Base-by-base conservation (phyloP, 2,797 vertebrate species). In the Botia kubotai region DNA sequence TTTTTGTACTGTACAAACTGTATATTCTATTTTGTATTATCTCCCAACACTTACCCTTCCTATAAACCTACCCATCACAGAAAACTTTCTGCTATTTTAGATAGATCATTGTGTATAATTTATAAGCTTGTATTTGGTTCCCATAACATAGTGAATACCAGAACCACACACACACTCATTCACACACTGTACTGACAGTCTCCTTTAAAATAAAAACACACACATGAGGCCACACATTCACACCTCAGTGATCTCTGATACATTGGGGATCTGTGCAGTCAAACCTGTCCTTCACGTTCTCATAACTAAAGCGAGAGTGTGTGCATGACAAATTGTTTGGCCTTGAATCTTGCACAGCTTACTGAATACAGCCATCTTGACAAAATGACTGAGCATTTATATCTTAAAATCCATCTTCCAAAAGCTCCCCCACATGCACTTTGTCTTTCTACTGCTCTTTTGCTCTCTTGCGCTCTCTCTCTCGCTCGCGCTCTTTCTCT, bases 221-320 rank as follows among this genome's bases (percentile, higher is more conserved):
- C n/a, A 60, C 17, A 36, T 12, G 14, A 17, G 21, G 29, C 36
- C 72, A 60, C 72, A 21, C 43, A 67, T 58, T 66, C 62, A 73
- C 53, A 72, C 43, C 13, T 8, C 5, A 7, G 17, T 67, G 14
- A 55, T 60, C 60, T 72, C 8, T 53, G 29, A 62, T 52, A 13
- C 43, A 29, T 29, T 50, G 6, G 60, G 29, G 71, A 10, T 72
- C 43, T 12, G 62, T 73, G 43, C 19, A 69, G 63, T 52, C 52
- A 67, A 74, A 69, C 55, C 26, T 75, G 72, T 63, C 71, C 63
- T 79, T 79, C 69, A 53, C 70, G 43, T 75, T 80, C 46, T 75
- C 6, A 33, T 48, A 50, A 50, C 16, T 36, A 43, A 39, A 65
- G 67, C 36, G 26, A 17, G 57, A 46, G 67, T 4, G 48, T 75